Base-by-base conservation (phyloP, 2,113 vertebrate species). In the Carlito syrichta region DNA sequence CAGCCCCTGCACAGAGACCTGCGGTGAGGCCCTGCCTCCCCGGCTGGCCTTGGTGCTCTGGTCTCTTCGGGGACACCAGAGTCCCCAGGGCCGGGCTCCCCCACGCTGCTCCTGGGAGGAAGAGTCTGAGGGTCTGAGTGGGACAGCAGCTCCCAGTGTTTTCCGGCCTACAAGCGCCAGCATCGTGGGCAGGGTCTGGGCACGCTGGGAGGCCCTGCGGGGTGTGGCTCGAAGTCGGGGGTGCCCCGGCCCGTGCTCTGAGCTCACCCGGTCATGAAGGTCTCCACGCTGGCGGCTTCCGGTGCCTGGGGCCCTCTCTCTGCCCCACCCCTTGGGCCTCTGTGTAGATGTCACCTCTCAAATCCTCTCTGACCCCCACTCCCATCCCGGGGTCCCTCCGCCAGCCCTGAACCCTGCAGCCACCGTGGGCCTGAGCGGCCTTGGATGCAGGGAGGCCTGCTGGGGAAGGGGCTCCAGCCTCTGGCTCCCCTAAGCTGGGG, bases 321-420 rank as follows among this genome's bases (percentile, higher is more conserved):
- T 8, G 35, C 27, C 43, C 32, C 11, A 9, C 38, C 52, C 32
- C 20, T 48, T 32, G 16, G 76, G n/a, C 9, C 48, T 50, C 52
- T 19, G 8, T 30, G 69, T 68, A 66, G 50, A 19, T 1, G 54
- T 40, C 73, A 63, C 40, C 17, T n/a, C 35, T 81, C 20, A 25
- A 23, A 22, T 13, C 69, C 35, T 35, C 40, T 25, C n/a, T 22
- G 35, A 3, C 11, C 27, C 32, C 35, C 13, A 3, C 43, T 40
- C 11, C 5, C 8, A 10, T 8, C 10, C 62, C 0, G 0, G 9
- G 0, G 12, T 17, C 79, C 45, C 38, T 93, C n/a, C 23, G 14
- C 60, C n/a, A 40, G 38, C 30, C 69, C 27, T 17, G 35, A 78
- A 3, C 2, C 74, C 79, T 68, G 11, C 14, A 48, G 60, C 63